phyloP scores from a whole-genome alignment of 2,888 invertebrate species.

The Microplitis manilae region DNA sequence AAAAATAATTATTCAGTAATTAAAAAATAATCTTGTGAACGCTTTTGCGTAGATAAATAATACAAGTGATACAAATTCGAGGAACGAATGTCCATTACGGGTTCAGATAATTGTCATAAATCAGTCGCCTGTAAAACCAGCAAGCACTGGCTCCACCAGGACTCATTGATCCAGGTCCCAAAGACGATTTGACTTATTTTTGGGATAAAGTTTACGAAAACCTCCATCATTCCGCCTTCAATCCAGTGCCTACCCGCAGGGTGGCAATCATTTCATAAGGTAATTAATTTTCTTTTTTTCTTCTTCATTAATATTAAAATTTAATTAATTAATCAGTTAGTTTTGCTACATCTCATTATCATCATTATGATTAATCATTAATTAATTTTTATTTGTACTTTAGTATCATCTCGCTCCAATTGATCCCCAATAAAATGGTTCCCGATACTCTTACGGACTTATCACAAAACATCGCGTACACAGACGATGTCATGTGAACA shows the following conservation, averaged over 20 bases:
- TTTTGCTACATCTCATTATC: not conserved
- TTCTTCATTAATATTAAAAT: not conserved
- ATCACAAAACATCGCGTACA: not conserved
- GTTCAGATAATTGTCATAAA: conserved; percentile 48
- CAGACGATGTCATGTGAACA: conserved; percentile 18
- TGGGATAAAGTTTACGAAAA: conserved; percentile 73
- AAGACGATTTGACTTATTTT: conserved; percentile 69
- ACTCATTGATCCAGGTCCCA: conserved; percentile 50
- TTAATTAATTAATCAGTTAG: not conserved
- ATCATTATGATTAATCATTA: no score
- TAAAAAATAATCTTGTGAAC: not conserved
- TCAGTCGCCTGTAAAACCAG: conserved; percentile 57
- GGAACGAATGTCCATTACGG: conserved; percentile 65
- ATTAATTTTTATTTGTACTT: no score
- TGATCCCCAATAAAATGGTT: not conserved
- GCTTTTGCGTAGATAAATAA: conserved; percentile 12
- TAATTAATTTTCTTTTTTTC: conserved; percentile 43
- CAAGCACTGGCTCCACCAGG: conserved; percentile 58
- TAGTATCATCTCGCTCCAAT: not conserved
- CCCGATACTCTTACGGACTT: not conserved
- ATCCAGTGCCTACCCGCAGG: conserved; percentile 85
- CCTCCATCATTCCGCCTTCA: conserved; percentile 88
- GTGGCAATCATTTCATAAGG: conserved; percentile 76
- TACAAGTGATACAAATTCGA: conserved; percentile 40
- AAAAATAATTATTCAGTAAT: not conserved